Base-by-base conservation (phyloP, 2,888 invertebrate species). In the Drosophila nr. fundita region DNA sequence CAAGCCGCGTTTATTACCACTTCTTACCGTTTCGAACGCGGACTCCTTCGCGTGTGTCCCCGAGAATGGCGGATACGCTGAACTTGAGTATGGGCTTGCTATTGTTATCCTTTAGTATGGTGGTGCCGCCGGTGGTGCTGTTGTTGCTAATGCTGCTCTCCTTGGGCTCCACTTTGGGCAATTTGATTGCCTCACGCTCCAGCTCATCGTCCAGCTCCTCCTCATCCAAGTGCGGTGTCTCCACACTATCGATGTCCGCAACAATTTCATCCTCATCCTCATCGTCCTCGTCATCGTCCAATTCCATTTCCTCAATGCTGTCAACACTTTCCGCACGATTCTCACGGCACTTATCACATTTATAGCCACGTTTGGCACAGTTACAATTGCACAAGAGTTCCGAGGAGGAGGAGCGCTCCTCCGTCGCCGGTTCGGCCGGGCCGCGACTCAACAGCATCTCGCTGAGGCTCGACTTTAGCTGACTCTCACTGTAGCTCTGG, bases 41-140 rank as follows among this genome's bases (percentile, higher is more conserved):
- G 40, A 93, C 93, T 80, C 93, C 92, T 76, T 93, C 93, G 15
- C 93, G 92, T 40, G 93, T 93, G 80, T 93, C 93, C 61, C 97
- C 97, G 87, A 98, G 94, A 85, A 98, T 98, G 53, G 98, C 98
- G 94, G 96, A 97, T 77, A 98, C 98, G 95, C 98, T 98, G 93
- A 98, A 98, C 93, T 98, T 98, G 87, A 98, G 94, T 91, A 97
- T 95, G 27, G 97, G 97, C 90, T 97, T 97, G 88, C 94, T 94
- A 65, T 77, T 92, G 78, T 80, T 92, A 84, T 93, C 93, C 90
- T 93, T 93, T 48, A 93, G 80, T 45, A 93, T 89, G 45, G 93
- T 93, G 38, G 61, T 62, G 29, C 32, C 58, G 86, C 42, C 49
- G 55, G 18, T 42, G 42, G 52, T 48, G 60, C 21, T 52, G 68